These are phyloP conservation scores for Embidobia sp. DNA, from an alignment of 2,888 invertebrate species.

Conservation along the genomic window DNA sequence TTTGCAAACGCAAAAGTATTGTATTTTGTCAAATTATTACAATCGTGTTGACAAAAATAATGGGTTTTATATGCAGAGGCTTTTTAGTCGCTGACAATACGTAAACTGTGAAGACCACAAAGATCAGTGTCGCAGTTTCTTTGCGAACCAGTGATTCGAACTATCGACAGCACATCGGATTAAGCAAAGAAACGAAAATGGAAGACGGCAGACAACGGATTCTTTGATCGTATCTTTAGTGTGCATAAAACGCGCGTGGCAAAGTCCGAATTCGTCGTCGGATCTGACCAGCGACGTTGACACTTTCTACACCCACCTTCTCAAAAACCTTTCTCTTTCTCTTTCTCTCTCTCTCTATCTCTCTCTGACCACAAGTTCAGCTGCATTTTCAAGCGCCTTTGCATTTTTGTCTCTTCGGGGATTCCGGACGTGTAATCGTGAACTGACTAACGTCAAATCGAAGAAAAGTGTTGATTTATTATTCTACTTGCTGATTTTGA, in stretches of 20 bases:
- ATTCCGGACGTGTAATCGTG: too few species aligned
- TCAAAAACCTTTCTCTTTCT: neutral
- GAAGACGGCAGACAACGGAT: slow-evolving; percentile 35
- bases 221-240: slow-evolving; percentile 53
- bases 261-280: slow-evolving; percentile 51
- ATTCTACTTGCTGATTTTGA: too few species aligned
- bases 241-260: slow-evolving; percentile 51
- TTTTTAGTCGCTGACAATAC: too few species aligned
- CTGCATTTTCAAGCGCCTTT: slow-evolving; percentile 7
- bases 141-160: slow-evolving; percentile 31
- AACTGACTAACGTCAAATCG: too few species aligned
- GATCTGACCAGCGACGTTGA: slow-evolving; percentile 40
- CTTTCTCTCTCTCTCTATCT: too few species aligned
- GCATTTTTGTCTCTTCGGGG: neutral
- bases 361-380: neutral
- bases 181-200: slow-evolving; percentile 35
- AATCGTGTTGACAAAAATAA: too few species aligned
- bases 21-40: too few species aligned
- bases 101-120: neutral
- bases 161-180: slow-evolving; percentile 37
- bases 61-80: too few species aligned
- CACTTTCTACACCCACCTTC: slow-evolving; percentile 49
- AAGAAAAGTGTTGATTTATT: too few species aligned
- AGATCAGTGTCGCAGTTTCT: slow-evolving; percentile 37
- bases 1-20: too few species aligned